phyloP scores from a whole-genome alignment of 2,888 invertebrate genomes.

The Drosophila mulleri region DNA sequence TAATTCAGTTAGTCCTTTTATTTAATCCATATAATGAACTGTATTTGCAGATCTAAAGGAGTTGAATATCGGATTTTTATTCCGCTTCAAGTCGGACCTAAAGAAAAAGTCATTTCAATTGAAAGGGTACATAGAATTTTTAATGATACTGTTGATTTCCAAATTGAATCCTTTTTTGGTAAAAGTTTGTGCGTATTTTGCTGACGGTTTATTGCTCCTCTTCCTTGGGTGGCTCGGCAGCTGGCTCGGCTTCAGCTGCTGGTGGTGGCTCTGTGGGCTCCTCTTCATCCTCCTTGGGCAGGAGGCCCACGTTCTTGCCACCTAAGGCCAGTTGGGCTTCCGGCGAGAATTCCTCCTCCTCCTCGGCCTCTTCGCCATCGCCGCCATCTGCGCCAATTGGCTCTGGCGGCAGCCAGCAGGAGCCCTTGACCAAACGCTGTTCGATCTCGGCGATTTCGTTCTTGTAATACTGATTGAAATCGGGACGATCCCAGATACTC shows the following conservation, averaged over 20 bases:
- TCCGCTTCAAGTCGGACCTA: not conserved
- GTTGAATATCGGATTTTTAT: not conserved
- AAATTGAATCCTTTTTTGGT: not conserved
- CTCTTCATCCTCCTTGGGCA: constrained; percentile 3
- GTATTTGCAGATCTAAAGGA: not conserved
- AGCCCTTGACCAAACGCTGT: constrained; percentile 64
- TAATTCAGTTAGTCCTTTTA: not conserved
- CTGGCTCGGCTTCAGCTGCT: not conserved
- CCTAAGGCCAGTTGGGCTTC: constrained; percentile 55
- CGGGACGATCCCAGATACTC: constrained; percentile 82
- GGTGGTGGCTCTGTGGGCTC: not conserved
- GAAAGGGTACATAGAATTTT: not conserved
- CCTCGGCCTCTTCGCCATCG: constrained; percentile 49
- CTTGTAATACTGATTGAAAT: constrained; percentile 78
- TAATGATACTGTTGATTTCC: not conserved
- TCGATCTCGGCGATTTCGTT: constrained; percentile 78
- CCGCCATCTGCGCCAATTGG: constrained; percentile 34
- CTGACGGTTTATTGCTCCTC: constrained; percentile 28
- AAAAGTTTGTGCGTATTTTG: not conserved
- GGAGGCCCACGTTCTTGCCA: constrained; percentile 45
- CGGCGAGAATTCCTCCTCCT: constrained; percentile 27
- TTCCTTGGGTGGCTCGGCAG: constrained; percentile 28
- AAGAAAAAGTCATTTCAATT: not conserved
- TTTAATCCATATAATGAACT: not conserved
- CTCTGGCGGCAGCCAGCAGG: constrained; percentile 71